Conservation (phyloP, 2,113 vertebrate species). For the Pipa parva region DNA sequence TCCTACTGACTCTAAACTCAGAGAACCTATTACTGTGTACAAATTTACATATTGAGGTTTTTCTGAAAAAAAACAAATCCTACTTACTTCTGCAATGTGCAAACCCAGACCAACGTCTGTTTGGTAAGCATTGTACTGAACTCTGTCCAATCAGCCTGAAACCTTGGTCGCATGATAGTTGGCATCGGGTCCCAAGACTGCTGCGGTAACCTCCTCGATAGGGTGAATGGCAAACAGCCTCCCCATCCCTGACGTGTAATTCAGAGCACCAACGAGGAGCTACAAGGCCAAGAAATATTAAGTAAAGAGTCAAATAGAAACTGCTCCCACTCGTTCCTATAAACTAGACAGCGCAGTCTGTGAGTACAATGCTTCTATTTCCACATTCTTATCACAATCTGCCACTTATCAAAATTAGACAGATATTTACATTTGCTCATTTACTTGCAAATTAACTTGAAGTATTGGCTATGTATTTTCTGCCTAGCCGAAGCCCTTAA, state of each 20-base stretch:
- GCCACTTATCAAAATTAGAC: too few relatives aligned
- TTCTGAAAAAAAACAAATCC: too few relatives aligned
- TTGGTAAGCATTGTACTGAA: constrained; percentile 73
- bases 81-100: constrained; percentile 83
- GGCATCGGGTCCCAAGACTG: constrained; percentile 81
- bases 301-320: background rate
- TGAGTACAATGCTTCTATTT: background rate
- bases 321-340: too few relatives aligned
- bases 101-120: constrained; percentile 85
- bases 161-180: constrained; percentile 78
- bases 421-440: background rate
- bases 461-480: too few relatives aligned
- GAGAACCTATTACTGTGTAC: too few relatives aligned
- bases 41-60: too few relatives aligned
- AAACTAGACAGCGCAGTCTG: background rate
- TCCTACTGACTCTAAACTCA: too few relatives aligned
- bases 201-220: constrained; percentile 70
- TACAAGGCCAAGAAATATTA: background rate
- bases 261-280: constrained; percentile 84
- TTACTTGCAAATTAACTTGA: background rate
- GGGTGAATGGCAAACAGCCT: constrained; percentile 79
- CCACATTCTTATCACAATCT: background rate
- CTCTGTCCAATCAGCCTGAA: constrained; percentile 76
- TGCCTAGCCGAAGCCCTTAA: too few relatives aligned
- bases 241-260: constrained; percentile 74